Conservation (phyloP, 2,888 invertebrate species). For the Oasisia sp. region DNA sequence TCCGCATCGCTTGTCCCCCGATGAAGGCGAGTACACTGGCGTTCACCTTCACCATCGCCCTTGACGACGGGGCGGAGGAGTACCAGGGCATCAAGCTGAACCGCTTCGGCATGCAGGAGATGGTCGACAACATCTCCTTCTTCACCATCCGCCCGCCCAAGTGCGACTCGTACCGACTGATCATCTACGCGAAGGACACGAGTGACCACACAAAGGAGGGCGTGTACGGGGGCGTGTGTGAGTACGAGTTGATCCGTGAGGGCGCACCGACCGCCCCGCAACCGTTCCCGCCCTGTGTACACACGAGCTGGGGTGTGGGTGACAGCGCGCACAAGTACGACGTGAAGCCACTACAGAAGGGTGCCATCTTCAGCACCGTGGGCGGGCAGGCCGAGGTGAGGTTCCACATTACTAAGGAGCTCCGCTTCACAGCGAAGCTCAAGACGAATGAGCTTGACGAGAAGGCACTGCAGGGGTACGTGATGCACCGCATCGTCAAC, state of each 20-base stretch:
- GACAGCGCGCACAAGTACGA: slow-evolving; percentile 60
- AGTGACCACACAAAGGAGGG: slow-evolving; percentile 54
- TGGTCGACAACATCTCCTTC: slow-evolving; percentile 61
- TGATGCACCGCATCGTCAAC: slow-evolving; percentile 62
- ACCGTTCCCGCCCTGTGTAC: slow-evolving; percentile 65
- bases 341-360: slow-evolving; percentile 60
- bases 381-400: slow-evolving; percentile 63
- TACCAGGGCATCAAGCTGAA: slow-evolving; percentile 59
- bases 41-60: slow-evolving; percentile 64
- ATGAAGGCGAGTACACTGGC: slow-evolving; percentile 53
- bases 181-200: slow-evolving; percentile 65
- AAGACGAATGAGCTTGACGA: slow-evolving; percentile 59
- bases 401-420: slow-evolving; percentile 56
- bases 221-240: slow-evolving; percentile 65
- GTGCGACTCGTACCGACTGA: slow-evolving; percentile 62
- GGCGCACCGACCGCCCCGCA: slow-evolving; percentile 51
- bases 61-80: slow-evolving; percentile 58
- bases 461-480: slow-evolving; percentile 60
- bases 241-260: slow-evolving; percentile 63
- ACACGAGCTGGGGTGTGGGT: slow-evolving; percentile 64
- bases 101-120: slow-evolving; percentile 61
- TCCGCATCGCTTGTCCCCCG: slow-evolving; percentile 60
- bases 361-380: slow-evolving; percentile 58
- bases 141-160: slow-evolving; percentile 64
- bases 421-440: slow-evolving; percentile 65